Base-by-base conservation (phyloP, 1,140 invertebrate genomes). In the Sminthurides bifidus region DNA sequence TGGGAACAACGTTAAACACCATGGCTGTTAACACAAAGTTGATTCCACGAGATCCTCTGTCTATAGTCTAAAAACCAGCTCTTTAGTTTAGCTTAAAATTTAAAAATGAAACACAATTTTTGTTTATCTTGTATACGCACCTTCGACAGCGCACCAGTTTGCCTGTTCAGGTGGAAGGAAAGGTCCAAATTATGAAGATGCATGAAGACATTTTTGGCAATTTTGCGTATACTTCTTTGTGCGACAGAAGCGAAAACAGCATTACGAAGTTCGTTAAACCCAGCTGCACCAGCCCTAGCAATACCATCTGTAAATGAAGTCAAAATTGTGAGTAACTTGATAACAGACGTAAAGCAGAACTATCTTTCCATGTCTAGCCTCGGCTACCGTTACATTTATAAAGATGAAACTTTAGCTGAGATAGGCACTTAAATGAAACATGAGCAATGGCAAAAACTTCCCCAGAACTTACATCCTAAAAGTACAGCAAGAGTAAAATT, bases 241-340 rank as follows among this genome's bases (percentile, higher is more conserved):
- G 95, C 92, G n/a, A 99, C 95, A 72, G 84, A 87, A 3, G 93
- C 93, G 75, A 99, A 99, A 21, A 98, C 90, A 8, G 94, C 93
- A 75, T 98, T 98, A 49, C 95, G 74, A 12, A 98, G 68, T 75
- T 99, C 96, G 73, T 96, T 97, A 68, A 97, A 94, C 43, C 85
- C 84, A 1, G 88, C 81, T 19, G 92, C 83, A 57, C 87, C 82
- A 14, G 83, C 83, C 66, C 94, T 76, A 1, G 93, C 92, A 59
- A 92, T 75, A 53, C 95, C 95, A 82, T 98, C 93, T 97, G 66
- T 43, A 70, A 67, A 54, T 35, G 21, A 37, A 41, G 30, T 51
- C 27, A 26, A 26, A 56, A 12, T 26, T n/a, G n/a, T n/a, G n/a
- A n/a, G n/a, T n/a, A n/a, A n/a, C n/a, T n/a, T n/a, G n/a, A n/a